A percentile compares a stretch with the other conserved stretches of the same genome.
These are phyloP conservation scores for Pangasius sanitwongsei DNA, from an alignment of 2,797 vertebrate genomes.

Conservation along the genomic window DNA sequence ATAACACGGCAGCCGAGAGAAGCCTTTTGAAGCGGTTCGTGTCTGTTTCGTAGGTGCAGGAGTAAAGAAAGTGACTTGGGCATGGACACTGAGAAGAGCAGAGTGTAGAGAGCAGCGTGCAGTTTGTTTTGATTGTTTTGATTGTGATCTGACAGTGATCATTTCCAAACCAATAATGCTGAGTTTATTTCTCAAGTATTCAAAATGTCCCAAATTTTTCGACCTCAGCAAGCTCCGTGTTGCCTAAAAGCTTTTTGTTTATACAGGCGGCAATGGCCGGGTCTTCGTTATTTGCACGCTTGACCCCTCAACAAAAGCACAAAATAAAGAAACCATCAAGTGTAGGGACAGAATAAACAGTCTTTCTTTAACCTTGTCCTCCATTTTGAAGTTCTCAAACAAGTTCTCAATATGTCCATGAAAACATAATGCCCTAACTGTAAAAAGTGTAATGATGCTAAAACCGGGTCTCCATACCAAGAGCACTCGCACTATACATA, in stretches of 20 bases:
- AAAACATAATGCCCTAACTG: neutral
- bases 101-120: neutral
- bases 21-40: constrained; percentile 17
- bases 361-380: neutral
- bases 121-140: neutral
- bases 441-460: neutral
- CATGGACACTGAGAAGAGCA: neutral
- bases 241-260: neutral
- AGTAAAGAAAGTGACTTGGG: neutral
- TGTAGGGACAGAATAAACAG: too few relatives aligned
- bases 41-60: neutral
- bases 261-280: too few relatives aligned
- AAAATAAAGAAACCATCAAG: neutral
- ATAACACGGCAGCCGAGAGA: constrained; percentile 6
- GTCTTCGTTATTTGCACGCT: neutral
- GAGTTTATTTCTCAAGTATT: neutral
- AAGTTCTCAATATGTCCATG: neutral
- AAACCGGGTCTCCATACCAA: neutral
- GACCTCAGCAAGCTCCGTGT: neutral
- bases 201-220: neutral
- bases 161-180: neutral
- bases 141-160: neutral
- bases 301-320: neutral
- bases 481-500: constrained; percentile 9
- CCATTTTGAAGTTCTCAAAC: neutral